These are phyloP conservation scores for Diadegma fenestrale DNA, from an alignment of 2,888 invertebrate genomes.

Conservation along the genomic window DNA sequence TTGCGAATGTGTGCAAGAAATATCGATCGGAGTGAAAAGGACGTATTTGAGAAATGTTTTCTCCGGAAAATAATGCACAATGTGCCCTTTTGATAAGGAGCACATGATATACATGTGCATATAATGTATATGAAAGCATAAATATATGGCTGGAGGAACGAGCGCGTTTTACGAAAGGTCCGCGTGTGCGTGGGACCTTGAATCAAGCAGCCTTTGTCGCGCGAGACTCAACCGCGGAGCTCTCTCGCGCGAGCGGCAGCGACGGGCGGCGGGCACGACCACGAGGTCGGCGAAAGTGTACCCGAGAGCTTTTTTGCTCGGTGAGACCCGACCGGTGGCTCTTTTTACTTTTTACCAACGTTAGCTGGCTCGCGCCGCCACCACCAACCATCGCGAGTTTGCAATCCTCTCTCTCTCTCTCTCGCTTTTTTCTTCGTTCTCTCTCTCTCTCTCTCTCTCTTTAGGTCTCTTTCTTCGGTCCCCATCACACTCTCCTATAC, in stretches of 20 bases:
- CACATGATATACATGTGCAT: slow-evolving; percentile 11
- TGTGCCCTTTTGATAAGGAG: slow-evolving; percentile 14
- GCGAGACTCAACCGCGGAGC: slow-evolving; percentile 80
- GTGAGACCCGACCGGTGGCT: slow-evolving; percentile 74
- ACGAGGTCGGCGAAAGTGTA: slow-evolving; percentile 85
- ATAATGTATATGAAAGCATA: slow-evolving; percentile 21
- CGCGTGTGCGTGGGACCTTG: slow-evolving; percentile 83
- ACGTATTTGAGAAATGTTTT: not conserved
- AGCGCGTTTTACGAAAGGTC: slow-evolving; percentile 69
- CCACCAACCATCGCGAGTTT: slow-evolving; percentile 50
- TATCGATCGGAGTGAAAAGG: not conserved
- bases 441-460: slow-evolving; percentile 25
- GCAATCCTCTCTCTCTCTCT: slow-evolving; percentile 70
- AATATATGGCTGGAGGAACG: slow-evolving; percentile 50
- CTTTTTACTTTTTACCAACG: slow-evolving; percentile 71
- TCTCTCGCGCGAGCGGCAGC: slow-evolving; percentile 48
- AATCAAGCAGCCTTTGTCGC: slow-evolving; percentile 85
- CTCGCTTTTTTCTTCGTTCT: too few relatives aligned
- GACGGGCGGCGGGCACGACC: slow-evolving; percentile 72
- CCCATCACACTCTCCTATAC: slow-evolving; percentile 55
- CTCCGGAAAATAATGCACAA: not conserved
- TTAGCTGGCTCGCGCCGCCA: slow-evolving; percentile 65
- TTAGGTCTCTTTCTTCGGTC: slow-evolving; percentile 66
- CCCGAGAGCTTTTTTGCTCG: slow-evolving; percentile 81
- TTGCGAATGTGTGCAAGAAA: not conserved